Conservation (phyloP, 2,888 invertebrate genomes). For the Lasioglossum figueresi region DNA sequence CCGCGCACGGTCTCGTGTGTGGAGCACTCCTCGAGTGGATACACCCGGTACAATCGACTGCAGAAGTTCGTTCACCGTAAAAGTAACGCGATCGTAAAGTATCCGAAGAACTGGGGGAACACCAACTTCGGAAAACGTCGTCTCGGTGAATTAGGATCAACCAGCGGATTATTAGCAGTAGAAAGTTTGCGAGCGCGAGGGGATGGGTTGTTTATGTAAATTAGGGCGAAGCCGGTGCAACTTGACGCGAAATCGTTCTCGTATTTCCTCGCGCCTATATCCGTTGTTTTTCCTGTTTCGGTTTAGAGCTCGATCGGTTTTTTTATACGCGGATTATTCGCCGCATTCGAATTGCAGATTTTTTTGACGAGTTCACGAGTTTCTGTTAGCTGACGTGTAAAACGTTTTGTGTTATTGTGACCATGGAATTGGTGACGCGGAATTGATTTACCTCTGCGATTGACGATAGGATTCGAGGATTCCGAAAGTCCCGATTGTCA, state of each 20-base stretch:
- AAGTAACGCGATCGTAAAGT: constrained; percentile 50
- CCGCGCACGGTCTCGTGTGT: constrained; percentile 35
- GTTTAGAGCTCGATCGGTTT: background rate
- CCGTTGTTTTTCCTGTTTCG: background rate
- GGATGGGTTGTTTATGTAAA: constrained; percentile 13
- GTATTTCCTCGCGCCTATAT: background rate
- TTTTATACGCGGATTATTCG: background rate
- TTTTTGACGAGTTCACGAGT: background rate
- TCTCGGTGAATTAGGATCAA: constrained; percentile 19
- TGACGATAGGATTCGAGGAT: background rate
- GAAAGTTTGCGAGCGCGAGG: background rate
- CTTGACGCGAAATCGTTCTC: constrained; percentile 3
- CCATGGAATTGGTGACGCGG: background rate
- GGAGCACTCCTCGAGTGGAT: constrained; percentile 58
- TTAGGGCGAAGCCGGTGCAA: background rate
- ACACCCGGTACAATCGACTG: constrained; percentile 62
- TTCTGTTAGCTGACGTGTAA: background rate
- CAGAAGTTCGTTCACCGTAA: constrained; percentile 57
- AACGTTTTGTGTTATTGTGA: background rate
- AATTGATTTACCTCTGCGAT: background rate
- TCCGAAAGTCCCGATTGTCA: too few relatives aligned
- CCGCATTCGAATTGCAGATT: background rate
- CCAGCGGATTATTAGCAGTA: constrained; percentile 25
- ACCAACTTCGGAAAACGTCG: constrained; percentile 5
- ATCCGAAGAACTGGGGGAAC: constrained; percentile 13